Conservation (phyloP, 2,888 invertebrate species). For the Autographa gamma region DNA sequence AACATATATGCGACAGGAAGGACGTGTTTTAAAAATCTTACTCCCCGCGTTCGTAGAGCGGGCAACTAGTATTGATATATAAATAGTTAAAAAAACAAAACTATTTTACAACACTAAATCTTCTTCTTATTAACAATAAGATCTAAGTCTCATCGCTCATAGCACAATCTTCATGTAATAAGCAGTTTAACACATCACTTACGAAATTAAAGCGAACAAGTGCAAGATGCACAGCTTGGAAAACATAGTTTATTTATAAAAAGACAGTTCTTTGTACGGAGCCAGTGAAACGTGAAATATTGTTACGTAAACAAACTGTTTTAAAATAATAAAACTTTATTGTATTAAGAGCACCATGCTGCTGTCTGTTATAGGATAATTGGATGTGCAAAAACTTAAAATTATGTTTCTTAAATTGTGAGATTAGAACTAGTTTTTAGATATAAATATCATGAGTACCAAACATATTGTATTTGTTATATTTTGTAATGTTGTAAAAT, state of each 20-base stretch:
- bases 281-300: slow-evolving; percentile 35
- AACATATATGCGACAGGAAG: no score
- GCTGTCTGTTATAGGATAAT: slow-evolving; percentile 16
- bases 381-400: not conserved
- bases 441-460: no score
- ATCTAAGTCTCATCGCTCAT: not conserved
- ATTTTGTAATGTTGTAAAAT: no score
- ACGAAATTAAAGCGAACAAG: slow-evolving; percentile 9
- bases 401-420: not conserved
- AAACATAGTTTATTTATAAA: slow-evolving; percentile 12
- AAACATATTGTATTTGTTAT: no score
- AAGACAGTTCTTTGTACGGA: slow-evolving; percentile 17
- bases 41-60: no score
- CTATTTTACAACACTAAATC: no score
- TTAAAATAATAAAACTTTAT: slow-evolving; percentile 44
- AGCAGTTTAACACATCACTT: not conserved
- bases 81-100: no score
- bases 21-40: no score
- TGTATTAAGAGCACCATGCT: slow-evolving; percentile 18
- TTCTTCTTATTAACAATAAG: not conserved
- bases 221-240: not conserved
- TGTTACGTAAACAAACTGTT: slow-evolving; percentile 30
- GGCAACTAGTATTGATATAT: no score
- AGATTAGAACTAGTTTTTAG: no score
- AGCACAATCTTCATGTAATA: not conserved